Evolutionary conservation across 2,797 vertebrate species (phyloP).

Genomic region (Aselliscus stoliczkanus): DNA sequence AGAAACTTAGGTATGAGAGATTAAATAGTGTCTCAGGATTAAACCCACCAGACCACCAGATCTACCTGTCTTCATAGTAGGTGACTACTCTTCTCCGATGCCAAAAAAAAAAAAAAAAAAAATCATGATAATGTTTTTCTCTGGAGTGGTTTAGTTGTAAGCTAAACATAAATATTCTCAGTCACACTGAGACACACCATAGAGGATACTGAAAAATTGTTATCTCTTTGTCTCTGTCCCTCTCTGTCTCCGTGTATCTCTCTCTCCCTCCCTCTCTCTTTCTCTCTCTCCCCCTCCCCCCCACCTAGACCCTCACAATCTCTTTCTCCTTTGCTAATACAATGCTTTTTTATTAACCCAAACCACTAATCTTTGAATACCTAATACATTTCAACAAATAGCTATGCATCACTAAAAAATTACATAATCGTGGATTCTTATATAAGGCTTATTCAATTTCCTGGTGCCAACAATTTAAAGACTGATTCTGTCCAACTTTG

Average conservation of each 20-base stretch:
- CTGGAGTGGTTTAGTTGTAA: neutral
- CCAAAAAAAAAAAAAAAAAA: neutral
- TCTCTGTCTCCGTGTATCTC: neutral
- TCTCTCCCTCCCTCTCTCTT: neutral
- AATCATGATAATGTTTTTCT: neutral
- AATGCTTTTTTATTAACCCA: neutral
- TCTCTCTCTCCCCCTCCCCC: neutral
- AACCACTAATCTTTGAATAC: neutral
- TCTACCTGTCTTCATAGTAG: neutral
- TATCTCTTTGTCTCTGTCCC: neutral
- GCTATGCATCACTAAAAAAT: neutral
- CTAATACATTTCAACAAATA: neutral
- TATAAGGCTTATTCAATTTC: neutral
- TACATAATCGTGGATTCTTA: neutral
- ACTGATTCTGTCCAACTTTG: neutral
- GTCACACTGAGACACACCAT: neutral
- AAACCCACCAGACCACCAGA: no score
- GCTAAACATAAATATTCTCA: neutral
- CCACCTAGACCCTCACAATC: fast-evolving
- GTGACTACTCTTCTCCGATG: neutral
- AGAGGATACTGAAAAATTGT: neutral
- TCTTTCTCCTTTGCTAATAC: neutral
- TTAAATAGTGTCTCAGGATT: neutral
- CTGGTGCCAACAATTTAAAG: neutral
- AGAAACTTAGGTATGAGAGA: neutral